Evolutionary conservation across 1,140 invertebrate species (phyloP).

Genomic region (Pogonomyrmex californicus): DNA sequence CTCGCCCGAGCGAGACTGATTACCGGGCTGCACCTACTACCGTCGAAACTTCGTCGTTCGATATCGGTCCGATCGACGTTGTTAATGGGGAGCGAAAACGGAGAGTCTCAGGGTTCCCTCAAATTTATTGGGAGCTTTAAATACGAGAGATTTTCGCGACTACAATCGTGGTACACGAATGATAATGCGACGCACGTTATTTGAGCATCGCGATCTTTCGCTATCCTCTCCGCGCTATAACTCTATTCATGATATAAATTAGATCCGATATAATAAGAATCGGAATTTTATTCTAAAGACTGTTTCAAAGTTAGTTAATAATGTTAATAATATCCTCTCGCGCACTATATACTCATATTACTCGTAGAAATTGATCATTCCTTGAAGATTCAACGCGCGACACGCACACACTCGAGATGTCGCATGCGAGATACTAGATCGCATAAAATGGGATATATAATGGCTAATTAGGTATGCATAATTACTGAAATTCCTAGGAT

Average conservation of each 20-base stretch:
- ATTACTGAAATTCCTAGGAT: slow-evolving; percentile 53
- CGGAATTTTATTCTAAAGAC: background rate
- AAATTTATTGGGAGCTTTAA: slow-evolving; percentile 43
- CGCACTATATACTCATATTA: background rate
- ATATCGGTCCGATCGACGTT: slow-evolving; percentile 57
- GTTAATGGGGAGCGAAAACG: slow-evolving; percentile 53
- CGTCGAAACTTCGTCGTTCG: slow-evolving; percentile 60
- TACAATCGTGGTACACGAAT: background rate
- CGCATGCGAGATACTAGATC: slow-evolving; percentile 32
- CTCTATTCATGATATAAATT: background rate
- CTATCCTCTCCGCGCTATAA: background rate
- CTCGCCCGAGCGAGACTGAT: slow-evolving; percentile 73
- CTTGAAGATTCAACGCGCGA: slow-evolving; percentile 5
- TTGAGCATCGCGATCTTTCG: background rate
- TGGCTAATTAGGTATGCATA: slow-evolving; percentile 64
- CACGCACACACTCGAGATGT: slow-evolving; percentile 7
- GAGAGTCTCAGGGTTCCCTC: background rate
- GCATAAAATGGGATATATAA: slow-evolving; percentile 49
- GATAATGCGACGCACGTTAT: background rate
- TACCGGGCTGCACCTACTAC: slow-evolving; percentile 68
- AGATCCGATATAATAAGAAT: background rate
- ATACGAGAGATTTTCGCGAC: slow-evolving; percentile 5
- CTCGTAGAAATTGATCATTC: slow-evolving; percentile 13
- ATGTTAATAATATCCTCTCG: background rate
- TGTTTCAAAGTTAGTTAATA: background rate